phyloP scores from a whole-genome alignment of 2,113 vertebrate genomes.

The Oreocharis arfaki region DNA sequence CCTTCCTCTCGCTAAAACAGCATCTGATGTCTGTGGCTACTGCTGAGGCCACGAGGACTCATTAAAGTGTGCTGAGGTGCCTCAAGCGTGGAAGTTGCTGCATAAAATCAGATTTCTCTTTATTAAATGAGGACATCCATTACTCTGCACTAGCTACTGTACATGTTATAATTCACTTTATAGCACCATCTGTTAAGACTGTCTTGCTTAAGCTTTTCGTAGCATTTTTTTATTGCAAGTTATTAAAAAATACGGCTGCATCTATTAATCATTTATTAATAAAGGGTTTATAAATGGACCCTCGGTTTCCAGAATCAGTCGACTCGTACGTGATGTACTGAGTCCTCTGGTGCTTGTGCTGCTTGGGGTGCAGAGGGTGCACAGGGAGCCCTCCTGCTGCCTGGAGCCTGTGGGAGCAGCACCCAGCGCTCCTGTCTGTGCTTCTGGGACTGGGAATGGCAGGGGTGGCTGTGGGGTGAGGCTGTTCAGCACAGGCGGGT shows the following conservation, averaged over 20 bases:
- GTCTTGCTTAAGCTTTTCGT: slow-evolving; percentile 40
- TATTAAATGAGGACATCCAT: slow-evolving; percentile 50
- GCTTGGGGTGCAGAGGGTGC: neutral
- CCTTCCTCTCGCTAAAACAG: neutral
- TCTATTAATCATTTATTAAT: slow-evolving; percentile 67
- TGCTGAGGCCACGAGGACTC: slow-evolving; percentile 30
- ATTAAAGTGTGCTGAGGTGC: slow-evolving; percentile 38
- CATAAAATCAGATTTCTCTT: slow-evolving; percentile 32
- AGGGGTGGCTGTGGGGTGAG: neutral
- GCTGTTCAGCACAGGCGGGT: neutral
- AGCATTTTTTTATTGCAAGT: slow-evolving; percentile 58
- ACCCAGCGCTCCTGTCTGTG: neutral
- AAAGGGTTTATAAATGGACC: slow-evolving; percentile 40
- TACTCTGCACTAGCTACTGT: slow-evolving; percentile 13
- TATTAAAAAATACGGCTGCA: slow-evolving; percentile 55
- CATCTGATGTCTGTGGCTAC: neutral
- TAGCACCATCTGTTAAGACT: slow-evolving; percentile 61
- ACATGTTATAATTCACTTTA: slow-evolving; percentile 61
- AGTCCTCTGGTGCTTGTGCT: neutral
- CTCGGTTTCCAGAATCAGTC: neutral
- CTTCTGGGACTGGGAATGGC: neutral
- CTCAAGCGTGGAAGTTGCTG: slow-evolving; percentile 47
- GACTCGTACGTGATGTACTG: neutral
- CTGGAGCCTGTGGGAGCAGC: neutral
- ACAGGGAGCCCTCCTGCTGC: neutral